phyloP scores from a whole-genome alignment of 2,888 invertebrate species.

The Rhimphoctona megacephalus region DNA sequence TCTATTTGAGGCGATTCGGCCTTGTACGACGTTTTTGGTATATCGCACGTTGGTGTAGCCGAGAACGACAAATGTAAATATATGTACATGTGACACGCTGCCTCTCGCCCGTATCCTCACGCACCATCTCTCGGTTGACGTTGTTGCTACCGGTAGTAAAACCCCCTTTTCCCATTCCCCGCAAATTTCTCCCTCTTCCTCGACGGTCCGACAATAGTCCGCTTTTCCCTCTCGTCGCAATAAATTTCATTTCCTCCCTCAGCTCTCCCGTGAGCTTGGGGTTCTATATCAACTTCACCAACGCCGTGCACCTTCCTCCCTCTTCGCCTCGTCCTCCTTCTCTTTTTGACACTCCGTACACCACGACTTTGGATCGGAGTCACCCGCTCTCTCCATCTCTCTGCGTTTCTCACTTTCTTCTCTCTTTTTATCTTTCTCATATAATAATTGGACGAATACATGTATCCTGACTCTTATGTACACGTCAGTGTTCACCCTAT shows the following conservation, averaged over 20 bases:
- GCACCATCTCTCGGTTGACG: conserved; percentile 58
- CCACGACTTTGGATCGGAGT: not conserved
- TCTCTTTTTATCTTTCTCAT: conserved; percentile 7
- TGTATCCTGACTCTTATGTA: not conserved
- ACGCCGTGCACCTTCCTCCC: conserved; percentile 34
- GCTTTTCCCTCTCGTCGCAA: conserved; percentile 63
- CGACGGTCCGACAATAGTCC: conserved; percentile 26
- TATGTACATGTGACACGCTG: conserved; percentile 57
- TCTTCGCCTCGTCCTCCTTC: conserved; percentile 36
- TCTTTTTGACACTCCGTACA: conserved; percentile 7
- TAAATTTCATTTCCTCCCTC: conserved; percentile 65
- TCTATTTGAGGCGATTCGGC: not conserved
- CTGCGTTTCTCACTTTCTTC: conserved; percentile 18
- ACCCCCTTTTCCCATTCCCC: conserved; percentile 16
- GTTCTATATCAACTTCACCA: conserved; percentile 52
- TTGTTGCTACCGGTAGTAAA: conserved; percentile 43
- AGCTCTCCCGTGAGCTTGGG: conserved; percentile 39
- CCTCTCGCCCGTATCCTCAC: conserved; percentile 55
- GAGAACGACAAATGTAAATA: conserved; percentile 64
- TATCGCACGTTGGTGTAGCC: conserved; percentile 21
- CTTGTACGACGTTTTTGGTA: conserved; percentile 17
- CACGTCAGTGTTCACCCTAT: not conserved
- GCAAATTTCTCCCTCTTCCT: conserved; percentile 20
- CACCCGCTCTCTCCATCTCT: conserved; percentile 21
- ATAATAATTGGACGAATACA: conserved; percentile 43